These are phyloP conservation scores for Rostratula benghalensis DNA, from an alignment of 2,113 vertebrate genomes.

Conservation along the genomic window DNA sequence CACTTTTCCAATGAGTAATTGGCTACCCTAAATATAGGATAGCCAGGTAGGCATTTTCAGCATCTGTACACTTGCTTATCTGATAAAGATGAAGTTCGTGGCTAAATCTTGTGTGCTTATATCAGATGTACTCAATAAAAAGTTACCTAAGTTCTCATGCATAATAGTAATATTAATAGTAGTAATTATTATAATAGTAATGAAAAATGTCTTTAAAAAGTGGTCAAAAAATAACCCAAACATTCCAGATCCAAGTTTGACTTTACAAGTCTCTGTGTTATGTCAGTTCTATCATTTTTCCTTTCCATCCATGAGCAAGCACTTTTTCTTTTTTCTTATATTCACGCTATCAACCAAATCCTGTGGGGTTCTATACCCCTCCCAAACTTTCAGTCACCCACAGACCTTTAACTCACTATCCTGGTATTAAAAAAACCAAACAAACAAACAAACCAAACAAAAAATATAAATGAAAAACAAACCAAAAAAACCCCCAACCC, in stretches of 20 bases:
- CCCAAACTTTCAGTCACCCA: background rate
- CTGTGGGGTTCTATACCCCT: accelerated
- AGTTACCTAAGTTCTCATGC: background rate
- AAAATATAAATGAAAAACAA: background rate
- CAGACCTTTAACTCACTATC: background rate
- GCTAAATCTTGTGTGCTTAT: background rate
- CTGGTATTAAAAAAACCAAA: background rate
- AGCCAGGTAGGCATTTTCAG: background rate
- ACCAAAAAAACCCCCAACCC: no score
- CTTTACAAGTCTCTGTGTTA: background rate
- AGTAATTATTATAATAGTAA: background rate
- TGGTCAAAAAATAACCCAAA: background rate
- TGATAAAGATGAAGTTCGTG: background rate
- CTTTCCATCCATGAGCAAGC: background rate
- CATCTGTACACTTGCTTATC: background rate
- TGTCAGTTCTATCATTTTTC: background rate
- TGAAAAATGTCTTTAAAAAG: background rate
- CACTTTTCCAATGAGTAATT: background rate
- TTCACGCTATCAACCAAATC: background rate
- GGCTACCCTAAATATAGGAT: background rate
- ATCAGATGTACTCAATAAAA: background rate
- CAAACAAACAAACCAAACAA: no score
- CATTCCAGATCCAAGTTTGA: background rate
- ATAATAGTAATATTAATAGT: background rate
- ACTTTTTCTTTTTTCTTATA: background rate